phyloP scores from a whole-genome alignment of 2,888 invertebrate species.

The Cyclophora punctaria region DNA sequence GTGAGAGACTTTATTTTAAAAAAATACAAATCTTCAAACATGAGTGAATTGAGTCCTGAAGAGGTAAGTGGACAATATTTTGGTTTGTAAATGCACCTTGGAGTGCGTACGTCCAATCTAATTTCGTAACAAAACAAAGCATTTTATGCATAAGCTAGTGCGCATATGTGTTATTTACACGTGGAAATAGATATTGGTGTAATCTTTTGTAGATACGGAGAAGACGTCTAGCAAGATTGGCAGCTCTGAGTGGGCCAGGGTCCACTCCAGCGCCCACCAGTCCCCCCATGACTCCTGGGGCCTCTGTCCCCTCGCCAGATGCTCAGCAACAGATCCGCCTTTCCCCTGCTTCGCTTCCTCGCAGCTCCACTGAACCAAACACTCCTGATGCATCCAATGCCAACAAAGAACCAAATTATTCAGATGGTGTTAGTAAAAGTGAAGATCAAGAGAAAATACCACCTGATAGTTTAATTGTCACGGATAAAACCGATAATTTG shows the following conservation, averaged over 20 bases:
- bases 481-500: constrained; percentile 64
- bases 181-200: constrained; percentile 39
- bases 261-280: constrained; percentile 64
- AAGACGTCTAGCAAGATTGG: constrained; percentile 83
- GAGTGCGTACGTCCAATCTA: constrained; percentile 68
- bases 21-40: constrained; percentile 48
- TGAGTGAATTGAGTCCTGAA: constrained; percentile 92
- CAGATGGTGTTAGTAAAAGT: constrained; percentile 51
- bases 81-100: constrained; percentile 47
- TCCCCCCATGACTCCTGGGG: constrained; percentile 63
- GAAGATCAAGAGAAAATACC: constrained; percentile 60
- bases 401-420: constrained; percentile 55
- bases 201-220: constrained; percentile 80
- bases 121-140: constrained; percentile 76
- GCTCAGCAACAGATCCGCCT: constrained; percentile 29
- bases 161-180: constrained; percentile 39
- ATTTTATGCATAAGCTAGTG: constrained; percentile 45
- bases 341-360: constrained; percentile 38
- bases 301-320: constrained; percentile 49
- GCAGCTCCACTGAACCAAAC: constrained; percentile 45
- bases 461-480: constrained; percentile 64
- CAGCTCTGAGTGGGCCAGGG: constrained; percentile 73
- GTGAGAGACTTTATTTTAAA: constrained; percentile 28
- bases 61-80: constrained; percentile 79
- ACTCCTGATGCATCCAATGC: constrained; percentile 46